These are phyloP conservation scores for Gracilinanus agilis DNA, from an alignment of 2,113 vertebrate genomes.

Conservation along the genomic window DNA sequence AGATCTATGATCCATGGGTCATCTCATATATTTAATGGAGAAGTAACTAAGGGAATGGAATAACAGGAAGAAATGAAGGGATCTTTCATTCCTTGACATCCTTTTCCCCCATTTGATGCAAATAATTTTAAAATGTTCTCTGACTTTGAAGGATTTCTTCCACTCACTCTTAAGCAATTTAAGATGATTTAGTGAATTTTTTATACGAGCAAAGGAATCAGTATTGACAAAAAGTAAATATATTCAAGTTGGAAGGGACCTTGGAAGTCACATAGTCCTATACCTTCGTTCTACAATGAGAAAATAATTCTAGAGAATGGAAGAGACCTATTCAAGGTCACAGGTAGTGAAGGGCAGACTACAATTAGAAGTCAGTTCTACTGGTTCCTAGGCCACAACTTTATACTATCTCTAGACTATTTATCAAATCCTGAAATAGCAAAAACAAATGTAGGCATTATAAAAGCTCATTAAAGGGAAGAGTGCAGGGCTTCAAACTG, in stretches of 20 bases:
- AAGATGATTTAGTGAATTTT: background rate
- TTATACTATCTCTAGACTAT: background rate
- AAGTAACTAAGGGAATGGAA: background rate
- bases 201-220: background rate
- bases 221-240: background rate
- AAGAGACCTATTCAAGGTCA: background rate
- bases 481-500: background rate
- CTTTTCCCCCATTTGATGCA: background rate
- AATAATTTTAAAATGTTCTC: background rate
- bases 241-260: background rate
- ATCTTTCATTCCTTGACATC: background rate
- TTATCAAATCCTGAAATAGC: background rate
- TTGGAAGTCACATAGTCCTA: background rate
- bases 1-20: background rate
- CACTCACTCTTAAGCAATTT: background rate
- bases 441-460: background rate
- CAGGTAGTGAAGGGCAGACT: background rate
- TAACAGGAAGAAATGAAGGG: background rate
- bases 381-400: background rate
- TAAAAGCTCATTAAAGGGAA: background rate
- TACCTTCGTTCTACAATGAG: background rate
- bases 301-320: background rate
- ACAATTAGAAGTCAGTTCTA: background rate
- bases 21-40: background rate
- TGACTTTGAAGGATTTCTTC: background rate